Percentiles rank a stretch among this genome's conserved stretches.
Conservation (phyloP, 2,797 vertebrate genomes). For the Rachycentron canadum region DNA sequence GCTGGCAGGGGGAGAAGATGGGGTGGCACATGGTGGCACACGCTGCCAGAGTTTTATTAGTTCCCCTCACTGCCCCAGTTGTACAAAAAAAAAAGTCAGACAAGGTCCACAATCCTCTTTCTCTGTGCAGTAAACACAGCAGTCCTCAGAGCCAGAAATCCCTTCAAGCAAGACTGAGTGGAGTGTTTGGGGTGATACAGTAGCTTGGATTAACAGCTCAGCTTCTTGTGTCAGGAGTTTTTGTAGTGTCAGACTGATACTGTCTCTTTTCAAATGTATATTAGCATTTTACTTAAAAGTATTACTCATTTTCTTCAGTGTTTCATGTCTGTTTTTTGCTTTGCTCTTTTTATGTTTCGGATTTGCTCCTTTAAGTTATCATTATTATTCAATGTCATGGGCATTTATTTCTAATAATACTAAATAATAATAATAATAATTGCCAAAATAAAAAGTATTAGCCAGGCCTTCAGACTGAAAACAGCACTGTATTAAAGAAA, state of each 20-base stretch:
- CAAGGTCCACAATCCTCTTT: constrained; percentile 55
- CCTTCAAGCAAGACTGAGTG: constrained; percentile 53
- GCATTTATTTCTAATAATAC: too few relatives aligned
- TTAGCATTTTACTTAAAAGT: not conserved
- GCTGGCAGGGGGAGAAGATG: constrained; percentile 42
- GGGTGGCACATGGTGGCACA: constrained; percentile 34
- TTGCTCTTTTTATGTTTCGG: too few relatives aligned
- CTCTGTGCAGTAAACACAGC: constrained; percentile 50
- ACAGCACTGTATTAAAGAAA: too few relatives aligned
- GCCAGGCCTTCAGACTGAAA: too few relatives aligned
- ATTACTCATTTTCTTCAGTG: too few relatives aligned
- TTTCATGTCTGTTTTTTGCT: too few relatives aligned
- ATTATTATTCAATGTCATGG: too few relatives aligned
- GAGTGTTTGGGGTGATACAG: constrained; percentile 52
- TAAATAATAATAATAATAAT: too few relatives aligned
- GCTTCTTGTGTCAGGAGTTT: constrained; percentile 29
- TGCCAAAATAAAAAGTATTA: too few relatives aligned
- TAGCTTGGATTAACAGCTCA: constrained; percentile 46
- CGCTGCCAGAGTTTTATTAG: constrained; percentile 56
- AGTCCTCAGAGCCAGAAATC: constrained; percentile 47
- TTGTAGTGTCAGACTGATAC: constrained; percentile 5
- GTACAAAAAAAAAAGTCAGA: constrained; percentile 35
- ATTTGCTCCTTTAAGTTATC: too few relatives aligned
- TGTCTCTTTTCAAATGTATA: not conserved
- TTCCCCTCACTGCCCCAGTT: constrained; percentile 22